These are phyloP conservation scores for Neoniphon sammara DNA, from an alignment of 2,797 vertebrate genomes.

Conservation along the genomic window DNA sequence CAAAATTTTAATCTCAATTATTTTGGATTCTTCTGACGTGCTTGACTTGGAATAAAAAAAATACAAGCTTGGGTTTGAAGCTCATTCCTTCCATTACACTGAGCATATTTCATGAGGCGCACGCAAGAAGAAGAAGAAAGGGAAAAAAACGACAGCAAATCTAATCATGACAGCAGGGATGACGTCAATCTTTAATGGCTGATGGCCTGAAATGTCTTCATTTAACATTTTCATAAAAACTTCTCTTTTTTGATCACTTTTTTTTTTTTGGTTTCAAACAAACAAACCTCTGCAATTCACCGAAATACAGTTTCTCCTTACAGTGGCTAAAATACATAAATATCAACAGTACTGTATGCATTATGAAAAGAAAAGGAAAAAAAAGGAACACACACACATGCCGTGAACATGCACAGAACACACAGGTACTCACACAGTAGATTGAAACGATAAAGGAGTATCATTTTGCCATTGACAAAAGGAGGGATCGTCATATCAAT, in stretches of 20 bases:
- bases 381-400: constrained; percentile 69
- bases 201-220: constrained; percentile 79
- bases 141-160: neutral
- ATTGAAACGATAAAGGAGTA: constrained; percentile 56
- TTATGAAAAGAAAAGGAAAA: constrained; percentile 51
- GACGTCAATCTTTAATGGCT: constrained; percentile 81
- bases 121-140: neutral
- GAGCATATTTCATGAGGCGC: neutral
- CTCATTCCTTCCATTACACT: neutral
- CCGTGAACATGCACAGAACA: constrained; percentile 78
- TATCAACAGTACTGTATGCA: constrained; percentile 78
- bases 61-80: neutral
- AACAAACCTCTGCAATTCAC: constrained; percentile 76
- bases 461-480: constrained; percentile 47
- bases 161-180: constrained; percentile 51
- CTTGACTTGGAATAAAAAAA: neutral
- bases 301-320: constrained; percentile 79
- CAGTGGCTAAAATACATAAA: constrained; percentile 78
- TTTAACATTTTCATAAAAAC: constrained; percentile 81
- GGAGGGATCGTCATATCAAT: constrained; percentile 43
- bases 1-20: neutral
- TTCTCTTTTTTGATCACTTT: constrained; percentile 67
- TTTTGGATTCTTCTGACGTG: neutral
- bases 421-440: constrained; percentile 69
- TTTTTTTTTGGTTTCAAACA: constrained; percentile 65